Base-by-base conservation (phyloP, 2,888 invertebrate genomes). In the Acronicta aceris region DNA sequence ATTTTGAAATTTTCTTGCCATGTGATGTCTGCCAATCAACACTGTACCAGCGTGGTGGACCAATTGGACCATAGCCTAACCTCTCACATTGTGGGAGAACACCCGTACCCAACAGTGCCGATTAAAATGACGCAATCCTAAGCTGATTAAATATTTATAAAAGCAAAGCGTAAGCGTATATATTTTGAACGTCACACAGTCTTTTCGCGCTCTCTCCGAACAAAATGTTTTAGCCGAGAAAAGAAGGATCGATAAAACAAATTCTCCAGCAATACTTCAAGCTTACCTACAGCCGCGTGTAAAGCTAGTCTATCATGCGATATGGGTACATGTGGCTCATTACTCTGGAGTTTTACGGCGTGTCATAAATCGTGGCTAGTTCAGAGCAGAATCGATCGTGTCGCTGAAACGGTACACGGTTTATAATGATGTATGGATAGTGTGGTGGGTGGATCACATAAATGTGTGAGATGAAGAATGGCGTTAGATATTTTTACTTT, bases 291-390 rank as follows among this genome's bases (percentile, higher is more conserved):
- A 15, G 8, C 36, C 16, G 12, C 17, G 15, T 13, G 53, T 33
- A 27, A 49, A 67, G 42, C 53, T 17, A 64, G 65, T 54, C 47
- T 43, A 68, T 68, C 58, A 69, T 45, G 50, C 54, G 55, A 16
- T 71, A 66, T 57, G 71, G 43, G 66, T 59, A 15, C 54, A 60
- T 53, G 66, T 41, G 60, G 51, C 66, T 63, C 66, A 77, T 72
- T 65, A 62, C 66, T 45, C 46, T 56, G 55, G 56, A 56, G 63
- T 77, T 74, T 76, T 72, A 77, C 60, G 74, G 66, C 52, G 33
- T 16, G 56, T 42, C 65, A 70, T 76, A 77, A 76, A 77, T 77
- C 63, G 25, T 33, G 50, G 46, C 33, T 49, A 55, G 57, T 30
- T 36, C 40, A 6, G 13, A 59, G 50, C 59, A 54, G 52, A 56